These are phyloP conservation scores for Eulithis testata DNA, from an alignment of 2,888 invertebrate genomes.

Conservation along the genomic window DNA sequence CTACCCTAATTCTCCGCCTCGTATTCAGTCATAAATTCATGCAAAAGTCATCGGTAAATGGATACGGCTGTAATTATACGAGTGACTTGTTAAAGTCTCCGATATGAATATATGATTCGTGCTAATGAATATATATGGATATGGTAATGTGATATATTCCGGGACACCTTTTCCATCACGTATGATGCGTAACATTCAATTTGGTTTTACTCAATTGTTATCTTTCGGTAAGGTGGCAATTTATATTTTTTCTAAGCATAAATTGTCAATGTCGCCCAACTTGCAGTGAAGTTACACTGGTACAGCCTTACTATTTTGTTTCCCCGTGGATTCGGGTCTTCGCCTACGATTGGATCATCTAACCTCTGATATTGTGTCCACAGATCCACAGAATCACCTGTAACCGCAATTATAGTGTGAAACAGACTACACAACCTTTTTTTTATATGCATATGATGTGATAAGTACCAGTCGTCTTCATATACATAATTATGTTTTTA, in stretches of 20 bases:
- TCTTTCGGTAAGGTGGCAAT: too few species aligned
- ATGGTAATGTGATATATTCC: slow-evolving; percentile 26
- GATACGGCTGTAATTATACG: slow-evolving; percentile 35
- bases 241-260: too few species aligned
- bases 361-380: too few species aligned
- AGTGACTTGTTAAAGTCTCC: slow-evolving; percentile 36
- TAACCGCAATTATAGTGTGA: background rate
- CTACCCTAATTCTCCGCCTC: slow-evolving; percentile 49
- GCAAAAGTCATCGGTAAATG: slow-evolving; percentile 41
- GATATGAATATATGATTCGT: slow-evolving; percentile 38
- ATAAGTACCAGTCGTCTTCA: too few species aligned
- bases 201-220: slow-evolving; percentile 2
- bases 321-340: background rate
- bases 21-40: slow-evolving; percentile 48
- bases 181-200: slow-evolving; percentile 3
- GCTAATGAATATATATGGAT: slow-evolving; percentile 28
- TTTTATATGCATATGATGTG: too few species aligned
- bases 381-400: too few species aligned
- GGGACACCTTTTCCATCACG: slow-evolving; percentile 18
- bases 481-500: background rate
- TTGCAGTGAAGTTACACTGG: too few species aligned
- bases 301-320: background rate
- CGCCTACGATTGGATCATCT: background rate
- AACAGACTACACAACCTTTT: background rate
- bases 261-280: too few species aligned